A percentile compares a stretch with the other conserved stretches of the same genome.
Evolutionary conservation across 2,797 vertebrate species (phyloP).

Genomic region (Neosalanx taihuensis): DNA sequence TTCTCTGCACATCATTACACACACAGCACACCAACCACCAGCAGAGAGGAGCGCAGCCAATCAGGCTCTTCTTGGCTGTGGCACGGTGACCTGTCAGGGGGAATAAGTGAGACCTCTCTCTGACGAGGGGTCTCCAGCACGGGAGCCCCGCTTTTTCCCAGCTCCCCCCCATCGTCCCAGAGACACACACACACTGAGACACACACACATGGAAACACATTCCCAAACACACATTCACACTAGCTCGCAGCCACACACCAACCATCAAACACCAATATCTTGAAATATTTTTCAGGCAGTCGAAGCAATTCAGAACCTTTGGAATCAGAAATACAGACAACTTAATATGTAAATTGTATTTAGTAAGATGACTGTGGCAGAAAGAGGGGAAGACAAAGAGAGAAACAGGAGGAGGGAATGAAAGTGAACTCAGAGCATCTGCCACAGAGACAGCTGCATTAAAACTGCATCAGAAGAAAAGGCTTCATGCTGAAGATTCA

Average conservation of each 20-base stretch:
- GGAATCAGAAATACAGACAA: too few relatives aligned
- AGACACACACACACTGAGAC: conserved; percentile 5
- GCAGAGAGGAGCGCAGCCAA: conserved; percentile 43
- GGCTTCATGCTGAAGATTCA: background rate
- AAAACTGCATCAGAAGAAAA: conserved; percentile 14
- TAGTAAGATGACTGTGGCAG: conserved; percentile 15
- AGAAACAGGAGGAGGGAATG: conserved; percentile 1
- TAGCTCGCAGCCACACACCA: conserved; percentile 47
- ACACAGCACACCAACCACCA: background rate
- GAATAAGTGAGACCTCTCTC: conserved; percentile 34
- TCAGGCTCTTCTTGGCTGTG: conserved; percentile 34
- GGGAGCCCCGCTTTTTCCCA: background rate
- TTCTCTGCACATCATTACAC: conserved; percentile 24
- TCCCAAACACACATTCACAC: conserved; percentile 46
- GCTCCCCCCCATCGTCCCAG: too few relatives aligned
- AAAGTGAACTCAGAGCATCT: conserved; percentile 2
- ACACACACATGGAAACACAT: background rate
- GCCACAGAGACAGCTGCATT: background rate
- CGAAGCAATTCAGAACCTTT: too few relatives aligned
- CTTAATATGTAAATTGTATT: too few relatives aligned
- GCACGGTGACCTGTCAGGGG: conserved; percentile 39
- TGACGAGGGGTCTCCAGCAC: conserved; percentile 25
- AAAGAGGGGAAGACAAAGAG: conserved; percentile 7
- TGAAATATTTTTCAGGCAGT: too few relatives aligned
- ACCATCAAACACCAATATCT: too few relatives aligned